Conservation (phyloP, 1,140 invertebrate species). For the Bombus confusus region DNA sequence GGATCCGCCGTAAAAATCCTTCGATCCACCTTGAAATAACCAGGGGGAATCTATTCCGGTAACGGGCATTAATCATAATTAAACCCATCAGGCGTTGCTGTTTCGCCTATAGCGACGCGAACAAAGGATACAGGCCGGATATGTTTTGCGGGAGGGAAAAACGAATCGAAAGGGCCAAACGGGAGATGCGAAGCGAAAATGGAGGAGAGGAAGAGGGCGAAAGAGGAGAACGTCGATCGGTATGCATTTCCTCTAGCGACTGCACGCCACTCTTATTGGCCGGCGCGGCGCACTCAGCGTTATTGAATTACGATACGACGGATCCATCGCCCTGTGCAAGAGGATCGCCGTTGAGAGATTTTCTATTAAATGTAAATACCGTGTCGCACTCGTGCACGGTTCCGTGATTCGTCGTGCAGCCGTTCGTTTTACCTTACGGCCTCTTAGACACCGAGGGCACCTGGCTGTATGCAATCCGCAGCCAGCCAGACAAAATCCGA, state of each 20-base stretch:
- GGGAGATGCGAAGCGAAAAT: too few relatives aligned
- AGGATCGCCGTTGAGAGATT: constrained; percentile 45
- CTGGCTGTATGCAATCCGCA: constrained; percentile 57
- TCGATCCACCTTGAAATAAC: constrained; percentile 13
- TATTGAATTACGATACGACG: constrained; percentile 49
- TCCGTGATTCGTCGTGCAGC: too few relatives aligned
- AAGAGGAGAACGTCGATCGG: not conserved
- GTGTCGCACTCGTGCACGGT: not conserved
- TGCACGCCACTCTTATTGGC: constrained; percentile 49
- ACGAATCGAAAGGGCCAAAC: not conserved
- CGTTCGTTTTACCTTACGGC: constrained; percentile 45
- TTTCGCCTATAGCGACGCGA: constrained; percentile 1
- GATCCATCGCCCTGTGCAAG: constrained; percentile 25
- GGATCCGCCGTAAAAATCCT: not conserved
- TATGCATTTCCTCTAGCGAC: constrained; percentile 19
- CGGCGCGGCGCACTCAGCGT: constrained; percentile 37
- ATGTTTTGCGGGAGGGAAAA: not conserved
- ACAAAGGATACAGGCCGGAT: not conserved
- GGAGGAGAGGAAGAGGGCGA: not conserved
- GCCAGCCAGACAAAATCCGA: constrained; percentile 46
- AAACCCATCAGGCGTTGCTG: not conserved
- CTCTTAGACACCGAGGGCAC: constrained; percentile 51
- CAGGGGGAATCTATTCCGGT: not conserved
- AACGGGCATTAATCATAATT: constrained; percentile 29
- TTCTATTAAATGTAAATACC: constrained; percentile 55